phyloP scores from a whole-genome alignment of 2,797 vertebrate genomes.

The Podarcis lilfordi region DNA sequence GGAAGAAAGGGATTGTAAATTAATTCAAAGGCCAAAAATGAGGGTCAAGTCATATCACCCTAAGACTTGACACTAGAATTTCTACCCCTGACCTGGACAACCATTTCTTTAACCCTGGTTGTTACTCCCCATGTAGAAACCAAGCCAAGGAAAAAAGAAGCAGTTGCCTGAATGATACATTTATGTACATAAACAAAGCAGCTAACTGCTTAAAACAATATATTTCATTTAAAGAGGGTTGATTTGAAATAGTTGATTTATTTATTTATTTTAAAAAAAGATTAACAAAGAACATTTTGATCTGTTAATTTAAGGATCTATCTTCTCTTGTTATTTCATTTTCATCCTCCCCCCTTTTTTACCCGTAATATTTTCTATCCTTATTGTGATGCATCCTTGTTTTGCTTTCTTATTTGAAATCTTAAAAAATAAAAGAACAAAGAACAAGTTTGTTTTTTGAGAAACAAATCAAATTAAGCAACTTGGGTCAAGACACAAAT shows the following conservation, averaged over 20 bases:
- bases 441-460: not conserved
- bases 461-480: not conserved
- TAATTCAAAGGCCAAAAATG: not conserved
- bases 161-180: not conserved
- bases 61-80: not conserved
- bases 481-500: not conserved
- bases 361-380: not conserved
- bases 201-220: not conserved
- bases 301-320: not conserved
- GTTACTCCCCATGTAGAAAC: not conserved
- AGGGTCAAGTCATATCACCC: constrained; percentile 17
- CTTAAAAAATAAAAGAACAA: not conserved
- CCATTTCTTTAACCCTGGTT: not conserved
- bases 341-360: not conserved
- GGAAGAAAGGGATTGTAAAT: not conserved
- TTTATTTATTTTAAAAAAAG: not conserved
- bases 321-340: not conserved
- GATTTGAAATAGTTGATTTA: not conserved
- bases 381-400: not conserved
- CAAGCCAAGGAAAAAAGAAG: not conserved
- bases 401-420: not conserved
- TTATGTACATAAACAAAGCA: not conserved
- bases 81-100: not conserved
- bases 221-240: not conserved
- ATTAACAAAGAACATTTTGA: not conserved